phyloP scores from a whole-genome alignment of 2,888 invertebrate genomes.

The Morpho achilles region DNA sequence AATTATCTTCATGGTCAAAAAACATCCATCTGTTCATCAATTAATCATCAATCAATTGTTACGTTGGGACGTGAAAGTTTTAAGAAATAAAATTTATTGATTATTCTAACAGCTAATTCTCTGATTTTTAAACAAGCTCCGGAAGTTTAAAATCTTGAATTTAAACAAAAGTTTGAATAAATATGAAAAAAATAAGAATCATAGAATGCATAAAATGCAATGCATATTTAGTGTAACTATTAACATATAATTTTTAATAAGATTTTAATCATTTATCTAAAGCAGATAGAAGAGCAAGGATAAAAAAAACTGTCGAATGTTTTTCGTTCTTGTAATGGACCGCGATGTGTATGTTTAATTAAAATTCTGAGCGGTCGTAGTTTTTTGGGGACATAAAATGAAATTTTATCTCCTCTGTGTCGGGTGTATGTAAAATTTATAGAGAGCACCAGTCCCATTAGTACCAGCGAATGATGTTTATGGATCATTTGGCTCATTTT shows the following conservation, averaged over 20 bases:
- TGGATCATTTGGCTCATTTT: slow-evolving; percentile 8
- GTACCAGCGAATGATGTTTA: slow-evolving; percentile 2
- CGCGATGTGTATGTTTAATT: slow-evolving; percentile 16
- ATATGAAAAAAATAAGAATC: too few species aligned
- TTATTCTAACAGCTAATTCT: too few species aligned
- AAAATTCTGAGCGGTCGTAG: slow-evolving; percentile 9
- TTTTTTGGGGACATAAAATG: slow-evolving; percentile 18
- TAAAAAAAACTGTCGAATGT: neutral
- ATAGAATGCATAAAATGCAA: neutral
- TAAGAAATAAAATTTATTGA: too few species aligned
- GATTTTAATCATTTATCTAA: neutral
- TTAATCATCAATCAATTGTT: too few species aligned
- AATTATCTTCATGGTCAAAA: too few species aligned
- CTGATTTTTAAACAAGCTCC: too few species aligned
- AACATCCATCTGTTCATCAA: too few species aligned
- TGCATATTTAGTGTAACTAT: neutral
- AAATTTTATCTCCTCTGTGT: slow-evolving; percentile 13
- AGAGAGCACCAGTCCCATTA: slow-evolving; percentile 2
- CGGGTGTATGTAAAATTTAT: slow-evolving; percentile 7
- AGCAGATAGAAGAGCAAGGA: too few species aligned
- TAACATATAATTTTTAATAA: neutral
- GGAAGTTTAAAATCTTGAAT: too few species aligned
- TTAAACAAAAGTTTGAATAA: too few species aligned
- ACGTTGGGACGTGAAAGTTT: too few species aligned
- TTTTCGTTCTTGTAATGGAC: neutral